Base-by-base conservation (phyloP, 2,113 vertebrate species). In the Myiozetetes cayanensis region DNA sequence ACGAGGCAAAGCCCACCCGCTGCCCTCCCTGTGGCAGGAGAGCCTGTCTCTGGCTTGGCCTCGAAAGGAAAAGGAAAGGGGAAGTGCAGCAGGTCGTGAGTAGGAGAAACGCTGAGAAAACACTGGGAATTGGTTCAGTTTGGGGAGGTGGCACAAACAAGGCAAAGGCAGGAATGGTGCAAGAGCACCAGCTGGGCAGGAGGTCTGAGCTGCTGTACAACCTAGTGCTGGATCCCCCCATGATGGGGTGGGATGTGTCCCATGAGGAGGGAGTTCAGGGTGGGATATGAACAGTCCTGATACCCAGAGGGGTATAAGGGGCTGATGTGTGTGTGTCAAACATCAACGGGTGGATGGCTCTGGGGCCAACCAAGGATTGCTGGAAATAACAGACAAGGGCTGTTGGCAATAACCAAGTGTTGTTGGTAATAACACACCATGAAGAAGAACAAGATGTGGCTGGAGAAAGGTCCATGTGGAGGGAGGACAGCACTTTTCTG, bases 41-140 rank as follows among this genome's bases (percentile, higher is more conserved):
- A 87, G n/a, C 76, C 61, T 15, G 39, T 19, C 9, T 81, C 62
- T 16, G 79, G 6, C 14, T 7, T 53, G 41, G 52, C 71, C 71
- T 74, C 91, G 72, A 74, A 94, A 85, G 70, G 74, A 33, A 95
- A 88, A 77, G 61, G 49, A 53, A 96, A 95, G 95, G 88, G 94
- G 92, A 97, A 97, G 92, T 52, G 1, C 9, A 17, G 61, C 53
- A 47, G 13, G 33, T 21, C 46, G 56, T 19, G 25, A 53, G 50
- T 1, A n/a, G 74, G 81, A 95, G 77, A 62, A 80, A 75, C 0
- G 0, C 53, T 41, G 58, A 82, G 67, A 47, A 79, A 89, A 83
- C n/a, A 0, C 31, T 25, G 56, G 71, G 81, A 94, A 82, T 41
- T 2, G 6, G 11, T 35, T 62, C 33, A 30, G 15, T 16, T 5